Evolutionary conservation across 1,140 invertebrate genomes (phyloP).

Genomic region (Dinothrombium tinctorium): DNA sequence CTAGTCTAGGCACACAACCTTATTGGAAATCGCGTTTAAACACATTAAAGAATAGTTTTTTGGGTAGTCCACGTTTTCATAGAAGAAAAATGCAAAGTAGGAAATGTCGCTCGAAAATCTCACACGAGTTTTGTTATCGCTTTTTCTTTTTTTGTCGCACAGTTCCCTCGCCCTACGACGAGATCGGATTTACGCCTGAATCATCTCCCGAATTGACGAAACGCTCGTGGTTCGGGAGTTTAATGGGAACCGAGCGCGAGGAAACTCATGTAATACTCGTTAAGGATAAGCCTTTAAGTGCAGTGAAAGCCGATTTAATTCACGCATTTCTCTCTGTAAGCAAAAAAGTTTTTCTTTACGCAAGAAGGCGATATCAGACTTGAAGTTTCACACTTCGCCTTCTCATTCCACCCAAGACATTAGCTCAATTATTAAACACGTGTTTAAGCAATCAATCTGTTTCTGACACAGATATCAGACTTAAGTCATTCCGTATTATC

Average conservation of each 20-base stretch:
- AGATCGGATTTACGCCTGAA: constrained; percentile 85
- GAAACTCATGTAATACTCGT: constrained; percentile 89
- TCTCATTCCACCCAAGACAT: no score
- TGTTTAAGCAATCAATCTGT: no score
- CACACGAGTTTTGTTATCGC: not conserved
- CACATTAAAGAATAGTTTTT: constrained; percentile 93
- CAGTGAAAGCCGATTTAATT: constrained; percentile 92
- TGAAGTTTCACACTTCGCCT: no score
- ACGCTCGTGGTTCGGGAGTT: constrained; percentile 86
- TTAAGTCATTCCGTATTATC: constrained; percentile 92
- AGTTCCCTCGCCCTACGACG: constrained; percentile 27
- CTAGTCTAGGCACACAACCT: constrained; percentile 40
- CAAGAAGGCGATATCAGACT: no score
- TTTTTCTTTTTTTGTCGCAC: constrained; percentile 12
- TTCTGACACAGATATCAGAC: constrained; percentile 62
- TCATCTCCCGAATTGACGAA: constrained; percentile 87
- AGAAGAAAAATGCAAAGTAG: constrained; percentile 79
- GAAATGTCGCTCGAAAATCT: not conserved
- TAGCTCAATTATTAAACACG: no score
- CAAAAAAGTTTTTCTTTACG: no score
- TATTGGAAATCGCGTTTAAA: constrained; percentile 85
- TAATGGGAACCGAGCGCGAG: constrained; percentile 87
- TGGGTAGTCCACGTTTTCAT: constrained; percentile 95
- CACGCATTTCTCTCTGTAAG: constrained; percentile 89
- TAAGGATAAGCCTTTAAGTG: constrained; percentile 77